phyloP scores from a whole-genome alignment of 2,797 vertebrate species.

The Protonibea diacanthus region DNA sequence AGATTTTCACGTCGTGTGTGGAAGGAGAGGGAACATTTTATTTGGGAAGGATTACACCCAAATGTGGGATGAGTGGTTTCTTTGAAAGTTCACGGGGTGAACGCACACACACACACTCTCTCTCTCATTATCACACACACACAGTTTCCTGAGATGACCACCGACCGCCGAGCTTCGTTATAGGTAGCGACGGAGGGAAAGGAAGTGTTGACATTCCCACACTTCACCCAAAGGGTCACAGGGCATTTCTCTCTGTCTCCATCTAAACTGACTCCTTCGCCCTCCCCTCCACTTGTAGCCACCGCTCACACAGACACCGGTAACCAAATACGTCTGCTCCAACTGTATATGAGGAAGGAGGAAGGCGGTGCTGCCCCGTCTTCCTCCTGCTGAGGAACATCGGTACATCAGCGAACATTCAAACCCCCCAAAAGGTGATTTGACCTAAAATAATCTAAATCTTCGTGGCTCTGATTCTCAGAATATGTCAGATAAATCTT shows the following conservation, averaged over 20 bases:
- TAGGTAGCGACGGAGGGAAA: constrained; percentile 33
- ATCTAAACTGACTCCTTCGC: neutral
- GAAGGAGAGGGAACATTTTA: neutral
- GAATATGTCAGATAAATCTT: constrained; percentile 46
- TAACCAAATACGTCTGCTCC: constrained; percentile 10
- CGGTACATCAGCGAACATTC: neutral
- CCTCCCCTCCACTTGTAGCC: neutral
- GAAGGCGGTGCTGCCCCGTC: neutral
- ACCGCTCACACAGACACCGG: neutral
- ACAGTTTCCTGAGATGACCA: constrained; percentile 32
- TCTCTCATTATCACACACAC: constrained; percentile 10
- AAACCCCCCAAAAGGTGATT: neutral
- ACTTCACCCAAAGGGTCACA: constrained; percentile 25
- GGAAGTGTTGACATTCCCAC: constrained; percentile 60
- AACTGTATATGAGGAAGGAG: constrained; percentile 13
- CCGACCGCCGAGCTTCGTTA: constrained; percentile 2
- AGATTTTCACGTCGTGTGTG: constrained; percentile 19
- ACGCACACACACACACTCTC: constrained; percentile 8
- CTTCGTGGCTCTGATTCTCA: neutral
- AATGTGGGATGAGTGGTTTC: constrained; percentile 21
- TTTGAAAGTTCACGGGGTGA: constrained; percentile 57
- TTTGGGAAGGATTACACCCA: constrained; percentile 9
- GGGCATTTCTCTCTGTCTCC: neutral
- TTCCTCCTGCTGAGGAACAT: neutral
- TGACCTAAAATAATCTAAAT: neutral